phyloP scores from a whole-genome alignment of 1,140 invertebrate species.

The Procambarus virginalis region DNA sequence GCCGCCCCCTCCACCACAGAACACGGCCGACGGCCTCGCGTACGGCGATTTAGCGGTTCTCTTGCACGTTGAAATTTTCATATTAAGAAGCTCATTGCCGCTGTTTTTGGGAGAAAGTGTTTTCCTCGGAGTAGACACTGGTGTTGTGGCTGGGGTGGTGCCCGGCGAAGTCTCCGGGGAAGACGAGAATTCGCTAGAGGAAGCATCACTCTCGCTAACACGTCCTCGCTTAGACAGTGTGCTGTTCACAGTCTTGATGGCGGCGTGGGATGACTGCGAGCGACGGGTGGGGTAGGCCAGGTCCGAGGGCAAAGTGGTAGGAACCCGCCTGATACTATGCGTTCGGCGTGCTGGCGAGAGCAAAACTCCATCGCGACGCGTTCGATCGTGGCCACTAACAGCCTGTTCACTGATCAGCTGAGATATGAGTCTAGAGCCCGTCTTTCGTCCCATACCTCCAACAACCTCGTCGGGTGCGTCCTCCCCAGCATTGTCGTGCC shows the following conservation, averaged over 20 bases:
- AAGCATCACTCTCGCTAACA: conserved; percentile 67
- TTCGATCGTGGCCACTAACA: conserved; percentile 64
- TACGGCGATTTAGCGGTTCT: background rate
- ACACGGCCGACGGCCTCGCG: conserved; percentile 63
- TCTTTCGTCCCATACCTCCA: conserved; percentile 29
- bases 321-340: conserved; percentile 45
- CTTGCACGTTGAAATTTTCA: conserved; percentile 7
- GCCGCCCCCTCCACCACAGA: conserved; percentile 44
- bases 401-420: conserved; percentile 61
- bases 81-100: conserved; percentile 27
- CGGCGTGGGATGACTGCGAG: conserved; percentile 65
- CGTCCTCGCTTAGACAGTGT: conserved; percentile 19
- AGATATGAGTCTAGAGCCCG: conserved; percentile 56
- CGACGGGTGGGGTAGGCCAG: conserved; percentile 36
- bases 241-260: conserved; percentile 30
- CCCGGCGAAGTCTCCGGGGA: conserved; percentile 66
- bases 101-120: conserved; percentile 64
- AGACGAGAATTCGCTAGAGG: conserved; percentile 68
- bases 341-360: conserved; percentile 61
- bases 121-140: conserved; percentile 51
- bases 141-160: conserved; percentile 48
- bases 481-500: conserved; percentile 25
- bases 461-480: conserved; percentile 2
- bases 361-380: conserved; percentile 63
- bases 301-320: conserved; percentile 3